Base-by-base conservation (phyloP, 2,113 vertebrate species). In the Galbula dea region DNA sequence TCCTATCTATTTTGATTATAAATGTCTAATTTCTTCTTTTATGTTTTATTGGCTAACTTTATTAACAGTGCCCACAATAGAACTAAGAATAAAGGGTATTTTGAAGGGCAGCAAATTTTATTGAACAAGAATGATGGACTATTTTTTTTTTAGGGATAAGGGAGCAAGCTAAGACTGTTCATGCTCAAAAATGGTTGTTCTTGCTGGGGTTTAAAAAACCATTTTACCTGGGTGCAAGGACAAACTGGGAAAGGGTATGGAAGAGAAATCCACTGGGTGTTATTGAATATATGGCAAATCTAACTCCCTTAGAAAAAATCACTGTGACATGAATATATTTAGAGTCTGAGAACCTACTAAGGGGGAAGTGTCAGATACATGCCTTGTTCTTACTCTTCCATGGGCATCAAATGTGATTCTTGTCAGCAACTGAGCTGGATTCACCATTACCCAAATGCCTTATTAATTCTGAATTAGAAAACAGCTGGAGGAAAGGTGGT, bases 191-290 rank as follows among this genome's bases (percentile, higher is more conserved):
- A 55, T 34, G 2, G 15, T 79, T 65, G 32, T 55, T 19, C 9
- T n/a, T 49, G 29, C 1, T 2, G 0, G 11, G 51, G 9, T 45
- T 85, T n/a, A n/a, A n/a, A n/a, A n/a, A n/a, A n/a, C n/a, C n/a
- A n/a, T n/a, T n/a, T n/a, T 34, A 19, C 30, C 6, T 39, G 54
- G 39, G 3, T 45, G 26, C 4, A 30, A 43, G 24, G 32, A 11
- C 19, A 61, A 79, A 39, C 19, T 27, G 24, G 10, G 1, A 48
- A 15, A 21, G 29, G 2, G 4, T 37, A 15, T 4, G 37, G 49
- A 39, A 66, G 11, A 15, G 51, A n/a, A 80, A 65, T 48, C 22
- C 23, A 29, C 30, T 8, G 9, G 46, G 29, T 6, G 1, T 43
- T 83, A 6, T 18, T 46, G 7, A 37, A 48, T 45, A 15, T 17